Evolutionary conservation across 1,140 invertebrate genomes (phyloP), one percentile per base, ranked within the genome.

Genomic region (Sipha flava): DNA sequence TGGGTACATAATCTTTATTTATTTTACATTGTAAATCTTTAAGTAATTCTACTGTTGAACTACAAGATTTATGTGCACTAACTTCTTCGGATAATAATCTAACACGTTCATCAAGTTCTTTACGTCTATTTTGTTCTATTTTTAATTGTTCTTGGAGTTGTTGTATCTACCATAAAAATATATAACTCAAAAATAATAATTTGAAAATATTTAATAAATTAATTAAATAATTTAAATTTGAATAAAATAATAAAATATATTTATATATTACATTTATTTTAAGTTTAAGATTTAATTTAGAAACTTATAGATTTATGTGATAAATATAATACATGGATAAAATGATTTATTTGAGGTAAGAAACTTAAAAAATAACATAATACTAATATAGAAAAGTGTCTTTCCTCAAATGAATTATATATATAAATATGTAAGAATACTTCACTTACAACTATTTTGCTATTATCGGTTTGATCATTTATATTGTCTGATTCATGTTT

Each of bases 1-100:
- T 77, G 1, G 73, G 21, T n/a, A 77, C 52, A 29, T 77, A 77
- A 40, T 77, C 73, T 59, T 57, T 77, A 10, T 7, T 4, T 12
- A 77, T 77, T 77, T 77, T 77, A 10, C 14, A 18, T 59, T 77
- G 73, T 26, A 77, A 57, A 5, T 77, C 49, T 59, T 45, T 59
- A 9, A 77, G 14, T 59, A 59, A 57, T 77, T 77, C 73, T 18
- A 43, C 6, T 2, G 34, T 57, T 43, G 52, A 54, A 29, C 37
- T 16, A 77, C 73, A 77, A 43, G 52, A 59, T 12, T 77, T 52
- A 43, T 77, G 73, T 12, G 21, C 49, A 77, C 9, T 57, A 59
- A 54, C 73, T 40, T 77, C 52, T 57, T 23, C 1, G 10, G 34
- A 16, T 37, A 77, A 29, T 40, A 40, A 12, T 59, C 12, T 57